Percentiles rank a stretch among this genome's conserved stretches.
These are phyloP conservation scores for Sesia bembeciformis DNA, from an alignment of 2,888 invertebrate species.

Conservation along the genomic window DNA sequence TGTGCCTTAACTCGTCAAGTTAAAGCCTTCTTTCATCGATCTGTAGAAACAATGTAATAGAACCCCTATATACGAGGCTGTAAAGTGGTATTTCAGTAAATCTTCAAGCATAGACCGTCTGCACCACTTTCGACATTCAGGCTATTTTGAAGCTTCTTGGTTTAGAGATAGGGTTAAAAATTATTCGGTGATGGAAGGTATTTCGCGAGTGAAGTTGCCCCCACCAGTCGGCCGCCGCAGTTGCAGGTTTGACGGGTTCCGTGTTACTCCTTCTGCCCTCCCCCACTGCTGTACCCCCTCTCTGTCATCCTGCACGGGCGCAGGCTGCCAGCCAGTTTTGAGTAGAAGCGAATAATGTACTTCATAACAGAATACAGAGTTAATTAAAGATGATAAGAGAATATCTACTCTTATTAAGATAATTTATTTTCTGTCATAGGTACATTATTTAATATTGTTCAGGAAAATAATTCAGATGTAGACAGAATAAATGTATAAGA, in stretches of 20 bases:
- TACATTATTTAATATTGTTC: no score
- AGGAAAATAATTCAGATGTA: no score
- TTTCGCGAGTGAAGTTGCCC: constrained; percentile 44
- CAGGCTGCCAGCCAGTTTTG: constrained; percentile 14
- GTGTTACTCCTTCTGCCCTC: constrained; percentile 46
- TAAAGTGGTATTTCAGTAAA: no score
- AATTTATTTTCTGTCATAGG: not conserved
- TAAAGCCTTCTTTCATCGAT: no score
- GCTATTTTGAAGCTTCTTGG: not conserved
- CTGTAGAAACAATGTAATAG: no score
- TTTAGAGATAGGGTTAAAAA: not conserved
- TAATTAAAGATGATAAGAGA: constrained; percentile 5
- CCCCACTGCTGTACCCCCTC: constrained; percentile 21
- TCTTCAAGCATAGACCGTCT: no score
- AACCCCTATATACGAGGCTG: no score
- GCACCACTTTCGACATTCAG: not conserved
- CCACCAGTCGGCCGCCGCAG: constrained; percentile 33
- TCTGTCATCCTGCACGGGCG: constrained; percentile 34
- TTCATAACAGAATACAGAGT: constrained; percentile 14
- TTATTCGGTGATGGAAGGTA: constrained; percentile 21
- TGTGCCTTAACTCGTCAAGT: no score
- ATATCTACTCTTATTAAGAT: not conserved
- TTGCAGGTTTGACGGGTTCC: constrained; percentile 68
- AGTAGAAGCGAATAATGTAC: constrained; percentile 21
- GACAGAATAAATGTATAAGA: no score